These are phyloP conservation scores for Ceyx cyanopectus DNA, from an alignment of 2,113 vertebrate species.

Conservation along the genomic window DNA sequence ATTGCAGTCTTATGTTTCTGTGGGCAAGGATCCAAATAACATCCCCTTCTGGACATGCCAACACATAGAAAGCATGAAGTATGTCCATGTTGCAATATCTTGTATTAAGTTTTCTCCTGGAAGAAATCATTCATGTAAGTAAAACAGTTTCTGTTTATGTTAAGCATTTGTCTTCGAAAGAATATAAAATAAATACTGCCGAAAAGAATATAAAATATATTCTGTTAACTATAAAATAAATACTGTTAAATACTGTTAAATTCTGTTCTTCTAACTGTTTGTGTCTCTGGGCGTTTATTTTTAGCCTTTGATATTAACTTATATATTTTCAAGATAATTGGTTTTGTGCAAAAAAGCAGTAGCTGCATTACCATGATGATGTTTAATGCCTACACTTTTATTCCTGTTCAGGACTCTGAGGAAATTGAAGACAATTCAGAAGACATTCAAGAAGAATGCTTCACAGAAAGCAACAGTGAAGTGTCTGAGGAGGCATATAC, in stretches of 20 bases:
- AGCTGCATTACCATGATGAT: neutral
- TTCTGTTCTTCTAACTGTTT: neutral
- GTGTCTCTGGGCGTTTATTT: neutral
- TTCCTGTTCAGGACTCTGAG: constrained; percentile 72
- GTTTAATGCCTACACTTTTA: neutral
- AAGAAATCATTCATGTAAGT: neutral
- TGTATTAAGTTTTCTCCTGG: neutral
- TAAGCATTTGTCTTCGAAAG: neutral
- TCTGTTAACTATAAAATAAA: neutral
- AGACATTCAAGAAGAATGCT: constrained; percentile 81
- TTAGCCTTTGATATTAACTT: neutral
- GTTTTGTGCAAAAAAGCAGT: neutral
- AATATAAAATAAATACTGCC: neutral
- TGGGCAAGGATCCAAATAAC: neutral
- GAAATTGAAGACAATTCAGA: constrained; percentile 81
- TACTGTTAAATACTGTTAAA: neutral
- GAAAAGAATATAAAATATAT: neutral
- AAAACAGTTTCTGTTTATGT: neutral
- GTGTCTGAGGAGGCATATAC: constrained; percentile 76
- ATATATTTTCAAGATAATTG: neutral
- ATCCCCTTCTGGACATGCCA: neutral
- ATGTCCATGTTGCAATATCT: neutral
- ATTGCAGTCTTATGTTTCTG: constrained; percentile 11
- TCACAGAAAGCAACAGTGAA: constrained; percentile 85
- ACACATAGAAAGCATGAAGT: neutral